These are phyloP conservation scores for Palythoa grandis DNA, from an alignment of 92 coral and sea anemone species.

Conservation along the genomic window DNA sequence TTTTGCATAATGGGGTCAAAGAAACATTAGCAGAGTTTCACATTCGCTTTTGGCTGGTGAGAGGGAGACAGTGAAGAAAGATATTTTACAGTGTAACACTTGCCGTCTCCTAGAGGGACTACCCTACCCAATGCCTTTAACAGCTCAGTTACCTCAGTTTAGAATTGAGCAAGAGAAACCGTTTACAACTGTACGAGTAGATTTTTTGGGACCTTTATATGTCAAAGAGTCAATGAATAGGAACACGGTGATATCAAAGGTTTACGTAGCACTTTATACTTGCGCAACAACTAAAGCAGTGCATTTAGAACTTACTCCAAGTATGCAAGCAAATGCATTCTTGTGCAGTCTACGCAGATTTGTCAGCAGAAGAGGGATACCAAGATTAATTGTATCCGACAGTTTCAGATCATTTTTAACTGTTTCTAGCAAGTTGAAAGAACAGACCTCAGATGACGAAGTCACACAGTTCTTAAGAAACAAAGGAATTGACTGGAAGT, in stretches of 20 bases:
- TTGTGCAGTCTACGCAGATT: constrained; percentile 49
- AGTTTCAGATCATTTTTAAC: not conserved
- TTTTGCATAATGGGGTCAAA: constrained; percentile 35
- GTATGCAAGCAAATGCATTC: too few relatives aligned
- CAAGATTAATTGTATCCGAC: constrained; percentile 2
- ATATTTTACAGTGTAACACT: constrained; percentile 10
- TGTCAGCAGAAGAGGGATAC: constrained; percentile 44
- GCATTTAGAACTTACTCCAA: too few relatives aligned
- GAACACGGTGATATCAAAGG: constrained; percentile 47
- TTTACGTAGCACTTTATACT: constrained; percentile 42
- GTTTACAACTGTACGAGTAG: constrained; percentile 55
- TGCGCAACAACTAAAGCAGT: too few relatives aligned
- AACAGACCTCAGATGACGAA: not conserved
- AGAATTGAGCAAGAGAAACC: constrained; percentile 40
- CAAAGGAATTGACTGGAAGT: too few relatives aligned
- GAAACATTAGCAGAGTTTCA: constrained; percentile 49
- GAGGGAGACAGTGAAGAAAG: constrained; percentile 54
- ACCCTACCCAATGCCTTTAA: constrained; percentile 34
- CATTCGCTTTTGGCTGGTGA: constrained; percentile 34
- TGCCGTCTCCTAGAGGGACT: constrained; percentile 50
- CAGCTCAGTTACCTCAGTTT: constrained; percentile 45
- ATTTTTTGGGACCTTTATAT: constrained; percentile 57
- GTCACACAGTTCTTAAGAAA: too few relatives aligned
- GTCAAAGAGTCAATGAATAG: constrained; percentile 35
- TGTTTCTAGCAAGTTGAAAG: not conserved